A percentile compares a stretch with the other conserved stretches of the same genome.
Conservation (phyloP, 2,797 vertebrate species). For the Gymnocypris eckloni region DNA sequence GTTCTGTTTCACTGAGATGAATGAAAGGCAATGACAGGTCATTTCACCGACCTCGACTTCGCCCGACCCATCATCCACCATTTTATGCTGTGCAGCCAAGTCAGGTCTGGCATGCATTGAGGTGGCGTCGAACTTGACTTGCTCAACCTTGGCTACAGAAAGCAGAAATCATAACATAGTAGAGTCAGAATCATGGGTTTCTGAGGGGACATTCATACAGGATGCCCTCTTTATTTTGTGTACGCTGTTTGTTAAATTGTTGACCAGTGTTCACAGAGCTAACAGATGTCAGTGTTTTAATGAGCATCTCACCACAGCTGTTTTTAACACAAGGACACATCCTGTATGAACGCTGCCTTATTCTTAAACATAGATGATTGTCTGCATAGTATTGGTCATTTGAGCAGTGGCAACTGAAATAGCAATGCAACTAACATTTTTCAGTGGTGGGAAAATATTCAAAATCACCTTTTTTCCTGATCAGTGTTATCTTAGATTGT, state of each 20-base stretch:
- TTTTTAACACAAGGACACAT: neutral
- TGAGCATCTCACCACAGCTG: neutral
- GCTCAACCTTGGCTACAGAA: conserved; percentile 85
- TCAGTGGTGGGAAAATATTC: neutral
- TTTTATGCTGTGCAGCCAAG: conserved; percentile 85
- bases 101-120: conserved; percentile 82
- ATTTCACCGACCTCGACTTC: conserved; percentile 77
- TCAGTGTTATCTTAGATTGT: neutral
- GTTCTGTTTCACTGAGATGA: neutral
- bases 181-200: neutral
- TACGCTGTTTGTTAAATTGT: neutral
- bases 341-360: neutral
- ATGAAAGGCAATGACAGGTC: neutral
- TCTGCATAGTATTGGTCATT: neutral
- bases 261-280: neutral
- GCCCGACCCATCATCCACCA: conserved; percentile 89
- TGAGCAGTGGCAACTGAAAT: neutral
- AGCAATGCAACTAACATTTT: neutral
- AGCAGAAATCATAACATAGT: neutral
- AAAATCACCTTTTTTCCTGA: neutral
- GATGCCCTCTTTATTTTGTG: neutral
- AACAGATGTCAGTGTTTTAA: neutral
- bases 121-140: conserved; percentile 84
- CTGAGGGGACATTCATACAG: neutral
- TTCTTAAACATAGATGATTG: neutral